Evolutionary conservation across 2,888 invertebrate species (phyloP), one percentile per base, ranked within the genome.

Genomic region (Chromoteleia sp.): DNA sequence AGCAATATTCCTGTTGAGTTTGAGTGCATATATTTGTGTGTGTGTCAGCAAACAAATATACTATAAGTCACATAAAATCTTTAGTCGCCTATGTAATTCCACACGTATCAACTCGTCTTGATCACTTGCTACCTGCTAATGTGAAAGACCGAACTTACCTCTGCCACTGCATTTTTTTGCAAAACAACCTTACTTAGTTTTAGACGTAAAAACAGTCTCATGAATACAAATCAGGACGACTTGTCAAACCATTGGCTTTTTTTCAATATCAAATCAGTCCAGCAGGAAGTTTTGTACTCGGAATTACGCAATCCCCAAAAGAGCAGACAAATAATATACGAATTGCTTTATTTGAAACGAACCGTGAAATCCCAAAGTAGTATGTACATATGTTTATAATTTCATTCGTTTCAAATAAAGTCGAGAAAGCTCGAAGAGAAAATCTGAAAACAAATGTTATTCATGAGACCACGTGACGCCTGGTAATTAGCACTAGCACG

Each of bases 21-120:
- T 71, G 71, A 67, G 71, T 43, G 68, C 68, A 82, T 76, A 65
- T 43, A 74, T 75, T 71, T 76, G 7, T 19, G 21, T 74, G 63
- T 71, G 48, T 75, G 65, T 82, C 74, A 74, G 36, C 71, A 78
- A 82, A 77, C 65, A 70, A 65, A 65, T 36, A 45, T 54, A 63
- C 63, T 71, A 33, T 77, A 63, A 52, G 52, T 56, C 63, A 63
- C 52, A 33, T 63, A 45, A 58, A 48, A 59, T 1, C 15, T 25
- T 43, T 67, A 68, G 67, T 56, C 45, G 56, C 59, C 41, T 52
- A 36, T 58, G 19, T 67, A 45, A 54, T 50, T 21, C 58, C 43
- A 58, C 56, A 67, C 67, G 41, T 29, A 50, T 45, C 65, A 63
- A 59, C 52, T 68, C 41, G 63, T 81, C 67, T 76, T 71, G 67